Evolutionary conservation across 2,797 vertebrate species (phyloP).

Genomic region (Nasua narica): DNA sequence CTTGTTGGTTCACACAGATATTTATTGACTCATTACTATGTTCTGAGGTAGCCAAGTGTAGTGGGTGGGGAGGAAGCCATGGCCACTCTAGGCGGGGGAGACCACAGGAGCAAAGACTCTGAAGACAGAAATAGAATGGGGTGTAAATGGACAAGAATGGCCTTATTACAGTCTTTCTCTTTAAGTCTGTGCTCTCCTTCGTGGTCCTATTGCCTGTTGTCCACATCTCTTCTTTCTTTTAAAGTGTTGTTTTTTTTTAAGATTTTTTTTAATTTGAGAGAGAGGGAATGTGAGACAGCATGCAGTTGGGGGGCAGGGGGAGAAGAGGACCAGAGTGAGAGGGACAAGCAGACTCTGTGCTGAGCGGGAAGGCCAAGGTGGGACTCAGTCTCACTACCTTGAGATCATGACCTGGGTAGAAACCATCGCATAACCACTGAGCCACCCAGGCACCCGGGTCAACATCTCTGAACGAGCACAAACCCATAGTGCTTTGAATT

Average conservation of each 20-base stretch:
- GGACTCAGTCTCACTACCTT: neutral
- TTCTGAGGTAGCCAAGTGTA: conserved; percentile 22
- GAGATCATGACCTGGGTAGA: neutral
- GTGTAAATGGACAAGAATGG: neutral
- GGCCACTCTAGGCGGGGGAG: neutral
- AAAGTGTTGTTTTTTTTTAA: too few relatives aligned
- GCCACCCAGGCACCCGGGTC: neutral
- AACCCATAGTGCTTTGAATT: neutral
- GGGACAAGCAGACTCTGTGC: neutral
- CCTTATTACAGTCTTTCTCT: neutral
- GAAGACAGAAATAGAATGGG: neutral
- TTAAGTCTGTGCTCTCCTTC: neutral
- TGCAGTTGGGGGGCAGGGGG: too few relatives aligned
- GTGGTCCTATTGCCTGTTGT: neutral
- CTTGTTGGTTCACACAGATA: conserved; percentile 33
- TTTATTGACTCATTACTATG: neutral
- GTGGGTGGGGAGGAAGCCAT: neutral
- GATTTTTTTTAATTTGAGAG: neutral
- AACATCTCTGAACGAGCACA: neutral
- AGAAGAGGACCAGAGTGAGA: neutral
- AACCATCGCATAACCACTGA: neutral
- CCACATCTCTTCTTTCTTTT: neutral
- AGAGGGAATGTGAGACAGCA: neutral
- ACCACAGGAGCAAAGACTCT: neutral
- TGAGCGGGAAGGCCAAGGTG: neutral